Evolutionary conservation across 2,888 invertebrate genomes (phyloP).

Genomic region (Ectropis crepuscularia): DNA sequence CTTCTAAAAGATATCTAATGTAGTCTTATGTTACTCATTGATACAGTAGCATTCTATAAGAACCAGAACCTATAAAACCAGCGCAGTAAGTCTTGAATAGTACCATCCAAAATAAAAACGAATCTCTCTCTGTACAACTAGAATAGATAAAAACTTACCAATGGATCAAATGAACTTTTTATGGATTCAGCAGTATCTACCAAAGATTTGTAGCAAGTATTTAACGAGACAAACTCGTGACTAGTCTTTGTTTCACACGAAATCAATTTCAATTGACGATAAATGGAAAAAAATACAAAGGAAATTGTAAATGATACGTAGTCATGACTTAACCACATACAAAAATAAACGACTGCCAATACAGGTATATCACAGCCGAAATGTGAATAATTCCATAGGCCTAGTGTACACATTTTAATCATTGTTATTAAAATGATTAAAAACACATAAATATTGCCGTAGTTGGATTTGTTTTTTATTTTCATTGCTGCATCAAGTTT

Average conservation of each 20-base stretch:
- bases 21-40: too few relatives aligned
- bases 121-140: neutral
- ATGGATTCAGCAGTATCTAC: conserved; percentile 8
- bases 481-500: too few relatives aligned
- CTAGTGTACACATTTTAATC: neutral
- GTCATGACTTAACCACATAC: neutral
- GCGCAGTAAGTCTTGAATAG: too few relatives aligned
- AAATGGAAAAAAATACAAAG: neutral
- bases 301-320: conserved; percentile 2
- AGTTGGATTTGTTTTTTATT: neutral
- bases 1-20: too few relatives aligned
- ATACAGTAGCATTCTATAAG: too few relatives aligned
- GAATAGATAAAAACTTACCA: conserved; percentile 3
- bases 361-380: neutral
- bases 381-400: neutral
- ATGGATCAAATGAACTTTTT: conserved; percentile 9
- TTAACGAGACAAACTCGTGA: neutral
- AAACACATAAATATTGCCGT: neutral
- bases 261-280: conserved; percentile 1
- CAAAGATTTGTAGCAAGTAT: conserved; percentile 7
- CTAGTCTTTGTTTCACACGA: neutral
- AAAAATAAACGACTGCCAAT: neutral
- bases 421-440: neutral
- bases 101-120: neutral
- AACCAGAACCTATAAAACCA: too few relatives aligned